Evolutionary conservation across 2,888 invertebrate species (phyloP), one percentile per base, ranked within the genome.

Genomic region (Gibbula magus): DNA sequence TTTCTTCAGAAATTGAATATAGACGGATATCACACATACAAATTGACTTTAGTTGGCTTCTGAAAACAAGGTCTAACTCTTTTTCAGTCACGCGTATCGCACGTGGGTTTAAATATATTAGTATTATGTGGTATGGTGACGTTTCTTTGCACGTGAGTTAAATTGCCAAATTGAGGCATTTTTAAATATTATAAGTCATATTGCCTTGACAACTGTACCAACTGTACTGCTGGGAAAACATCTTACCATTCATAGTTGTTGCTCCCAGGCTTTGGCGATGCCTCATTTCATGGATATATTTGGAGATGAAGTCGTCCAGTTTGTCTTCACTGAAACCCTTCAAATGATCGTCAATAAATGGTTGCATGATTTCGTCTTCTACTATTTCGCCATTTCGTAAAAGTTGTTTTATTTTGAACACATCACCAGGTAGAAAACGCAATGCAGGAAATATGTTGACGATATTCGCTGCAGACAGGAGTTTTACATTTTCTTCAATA

Each of bases 261-360:
- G 52, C 29, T 32, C 39, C 77, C 0, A 53, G 25, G 16, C 45
- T 67, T 45, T 80, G 75, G 10, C 75, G 29, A 20, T 51, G 29
- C 29, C 78, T 61, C 76, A 83, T 81, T 56, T 79, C 82, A 25
- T 75, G 51, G 10, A 86, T 74, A 56, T 80, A 86, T 8, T 80
- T 73, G 45, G 86, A 85, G 22, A 86, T 86, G 66, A 82, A 84
- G 77, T 87, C 87, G 7, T 82, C 75, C 2, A 79, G 56, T 22
- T 82, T 77, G n/a, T 83, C 81, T 51, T 81, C 81, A 13, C 83
- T 75, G 22, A 80, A 78, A 4, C 75, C 54, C 16, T 77, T 25
- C n/a, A 52, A 61, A 52, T 84, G 86, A 18, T 82, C 84, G 13
- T 80, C 22, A 20, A 81, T 78, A 25, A 79, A 35, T 10, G 79